Percentiles rank a stretch among this genome's conserved stretches.
phyloP scores from a whole-genome alignment of 1,140 invertebrate species.

The Aphelinus certus region DNA sequence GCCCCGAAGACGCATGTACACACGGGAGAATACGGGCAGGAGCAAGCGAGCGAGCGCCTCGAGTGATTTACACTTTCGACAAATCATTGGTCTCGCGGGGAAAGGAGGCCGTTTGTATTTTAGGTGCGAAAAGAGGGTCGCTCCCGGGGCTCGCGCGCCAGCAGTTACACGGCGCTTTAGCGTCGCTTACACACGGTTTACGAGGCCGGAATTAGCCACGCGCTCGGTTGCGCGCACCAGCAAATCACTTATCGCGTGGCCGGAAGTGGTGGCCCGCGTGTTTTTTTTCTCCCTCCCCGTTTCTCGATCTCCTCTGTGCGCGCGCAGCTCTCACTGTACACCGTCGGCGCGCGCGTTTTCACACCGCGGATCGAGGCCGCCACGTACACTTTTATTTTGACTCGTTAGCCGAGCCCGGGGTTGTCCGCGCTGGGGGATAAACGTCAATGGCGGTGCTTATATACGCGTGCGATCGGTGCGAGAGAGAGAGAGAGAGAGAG shows the following conservation, averaged over 20 bases:
- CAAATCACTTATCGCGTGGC: constrained; percentile 24
- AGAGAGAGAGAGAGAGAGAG: not conserved
- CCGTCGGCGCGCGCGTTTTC: constrained; percentile 39
- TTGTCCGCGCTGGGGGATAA: constrained; percentile 48
- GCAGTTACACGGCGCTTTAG: not conserved
- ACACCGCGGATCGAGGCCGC: constrained; percentile 7
- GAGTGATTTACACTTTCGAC: too few relatives aligned
- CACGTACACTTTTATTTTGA: constrained; percentile 34
- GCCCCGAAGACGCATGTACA: too few relatives aligned
- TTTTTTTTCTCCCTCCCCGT: not conserved
- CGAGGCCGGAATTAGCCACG: constrained; percentile 33
- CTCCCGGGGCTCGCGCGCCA: constrained; percentile 9
- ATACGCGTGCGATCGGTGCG: constrained; percentile 49
- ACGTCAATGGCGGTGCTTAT: constrained; percentile 47
- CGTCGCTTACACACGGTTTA: constrained; percentile 11
- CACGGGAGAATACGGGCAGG: too few relatives aligned
- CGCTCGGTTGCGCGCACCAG: too few relatives aligned
- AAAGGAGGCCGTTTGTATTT: constrained; percentile 6
- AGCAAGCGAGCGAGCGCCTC: too few relatives aligned
- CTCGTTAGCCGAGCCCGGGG: constrained; percentile 41
- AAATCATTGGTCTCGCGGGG: not conserved
- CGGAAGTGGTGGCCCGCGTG: constrained; percentile 13
- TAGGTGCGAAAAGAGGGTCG: not conserved
- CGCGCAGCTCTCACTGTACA: not conserved
- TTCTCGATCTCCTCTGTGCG: constrained; percentile 34